These are phyloP conservation scores for Melanostoma scalare DNA, from an alignment of 2,888 invertebrate species.

Conservation along the genomic window DNA sequence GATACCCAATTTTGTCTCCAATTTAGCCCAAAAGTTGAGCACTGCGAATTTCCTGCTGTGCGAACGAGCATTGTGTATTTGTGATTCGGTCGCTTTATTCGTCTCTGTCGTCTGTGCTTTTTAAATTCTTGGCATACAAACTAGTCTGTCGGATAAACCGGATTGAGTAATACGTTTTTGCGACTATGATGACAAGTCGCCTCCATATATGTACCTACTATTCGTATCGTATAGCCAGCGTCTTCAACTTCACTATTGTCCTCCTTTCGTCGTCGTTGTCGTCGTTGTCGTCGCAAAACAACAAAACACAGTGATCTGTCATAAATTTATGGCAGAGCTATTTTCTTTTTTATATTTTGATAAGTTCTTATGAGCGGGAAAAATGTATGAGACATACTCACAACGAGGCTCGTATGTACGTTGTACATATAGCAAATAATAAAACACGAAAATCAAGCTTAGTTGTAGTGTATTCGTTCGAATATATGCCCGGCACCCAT, in stretches of 20 bases:
- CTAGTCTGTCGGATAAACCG: slow-evolving; percentile 35
- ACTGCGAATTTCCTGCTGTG: slow-evolving; percentile 41
- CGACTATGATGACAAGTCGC: slow-evolving; percentile 59
- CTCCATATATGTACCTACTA: slow-evolving; percentile 8
- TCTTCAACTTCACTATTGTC: slow-evolving; percentile 32
- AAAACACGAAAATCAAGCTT: slow-evolving; percentile 32
- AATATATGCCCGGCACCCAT: slow-evolving; percentile 38
- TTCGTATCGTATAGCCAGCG: not conserved
- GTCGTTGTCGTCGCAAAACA: slow-evolving; percentile 4
- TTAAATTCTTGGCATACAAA: slow-evolving; percentile 55
- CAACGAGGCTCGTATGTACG: not conserved
- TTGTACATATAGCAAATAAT: not conserved
- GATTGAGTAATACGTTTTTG: slow-evolving; percentile 40
- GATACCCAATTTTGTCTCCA: slow-evolving; percentile 63
- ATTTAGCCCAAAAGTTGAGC: slow-evolving; percentile 53
- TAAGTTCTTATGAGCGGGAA: slow-evolving; percentile 7
- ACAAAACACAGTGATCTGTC: slow-evolving; percentile 58
- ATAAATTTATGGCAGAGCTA: slow-evolving; percentile 52
- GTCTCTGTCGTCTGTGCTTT: not conserved
- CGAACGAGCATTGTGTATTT: not conserved
- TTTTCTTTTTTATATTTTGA: slow-evolving; percentile 8
- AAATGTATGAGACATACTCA: not conserved
- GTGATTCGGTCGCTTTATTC: not conserved
- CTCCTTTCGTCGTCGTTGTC: slow-evolving; percentile 21
- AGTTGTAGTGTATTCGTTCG: not conserved